Conservation (phyloP, 37 sponge, comb jelly and placozoan species). For the Agelas oroides region DNA sequence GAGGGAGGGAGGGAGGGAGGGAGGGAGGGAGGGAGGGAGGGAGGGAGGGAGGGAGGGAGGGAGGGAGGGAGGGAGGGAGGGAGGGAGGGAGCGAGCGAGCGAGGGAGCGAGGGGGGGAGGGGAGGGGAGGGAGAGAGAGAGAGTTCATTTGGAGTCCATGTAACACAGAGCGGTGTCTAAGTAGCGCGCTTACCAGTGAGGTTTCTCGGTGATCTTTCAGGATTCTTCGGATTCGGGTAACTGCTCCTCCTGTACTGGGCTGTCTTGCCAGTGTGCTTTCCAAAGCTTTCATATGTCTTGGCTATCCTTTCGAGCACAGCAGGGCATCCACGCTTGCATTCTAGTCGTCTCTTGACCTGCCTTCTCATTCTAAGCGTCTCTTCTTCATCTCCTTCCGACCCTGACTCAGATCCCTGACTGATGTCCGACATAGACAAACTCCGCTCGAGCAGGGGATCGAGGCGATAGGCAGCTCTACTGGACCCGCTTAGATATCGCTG, state of each 20-base stretch:
- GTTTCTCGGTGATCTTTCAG: neutral
- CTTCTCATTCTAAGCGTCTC: neutral
- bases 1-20: neutral
- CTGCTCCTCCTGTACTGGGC: neutral
- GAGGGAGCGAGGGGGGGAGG: neutral
- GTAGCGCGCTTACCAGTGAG: slow-evolving; percentile 22
- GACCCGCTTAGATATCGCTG: neutral
- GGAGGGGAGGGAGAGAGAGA: neutral
- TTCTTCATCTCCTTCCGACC: neutral
- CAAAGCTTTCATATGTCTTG: neutral
- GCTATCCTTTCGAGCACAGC: neutral
- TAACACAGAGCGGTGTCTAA: no score
- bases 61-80: no score
- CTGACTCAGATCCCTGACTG: slow-evolving; percentile 8
- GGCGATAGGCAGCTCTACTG: slow-evolving; percentile 1
- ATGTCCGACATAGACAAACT: slow-evolving; percentile 5
- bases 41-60: no score
- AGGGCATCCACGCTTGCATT: slow-evolving; percentile 11
- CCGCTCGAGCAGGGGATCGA: neutral
- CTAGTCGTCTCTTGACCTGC: neutral
- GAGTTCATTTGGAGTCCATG: neutral
- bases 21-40: neutral
- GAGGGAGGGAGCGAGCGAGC: neutral
- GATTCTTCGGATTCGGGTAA: slow-evolving; percentile 9
- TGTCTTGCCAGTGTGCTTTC: neutral